Evolutionary conservation across 2,797 vertebrate species (phyloP).

Genomic region (Coluber constrictor): DNA sequence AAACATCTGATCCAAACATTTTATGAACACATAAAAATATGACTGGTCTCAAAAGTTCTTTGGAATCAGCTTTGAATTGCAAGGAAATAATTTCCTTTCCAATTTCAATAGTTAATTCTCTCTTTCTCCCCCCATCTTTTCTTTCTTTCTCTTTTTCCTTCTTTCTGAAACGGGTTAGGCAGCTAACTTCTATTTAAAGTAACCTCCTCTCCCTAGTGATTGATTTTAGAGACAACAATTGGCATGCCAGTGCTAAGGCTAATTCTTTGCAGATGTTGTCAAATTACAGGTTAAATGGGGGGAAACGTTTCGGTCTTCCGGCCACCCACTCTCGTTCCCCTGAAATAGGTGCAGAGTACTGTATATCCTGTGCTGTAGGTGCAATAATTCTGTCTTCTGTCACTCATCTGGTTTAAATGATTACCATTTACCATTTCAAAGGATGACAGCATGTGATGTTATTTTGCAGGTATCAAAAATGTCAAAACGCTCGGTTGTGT

Average conservation of each 20-base stretch:
- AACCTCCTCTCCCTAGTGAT: conserved; percentile 76
- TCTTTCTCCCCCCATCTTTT: conserved; percentile 54
- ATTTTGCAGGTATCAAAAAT: conserved; percentile 71
- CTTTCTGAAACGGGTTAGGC: conserved; percentile 75
- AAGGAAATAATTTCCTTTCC: conserved; percentile 61
- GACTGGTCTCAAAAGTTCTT: neutral
- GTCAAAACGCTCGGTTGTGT: conserved; percentile 63
- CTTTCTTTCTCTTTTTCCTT: conserved; percentile 60
- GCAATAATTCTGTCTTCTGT: conserved; percentile 67
- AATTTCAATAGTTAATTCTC: conserved; percentile 56
- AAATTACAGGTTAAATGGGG: conserved; percentile 82
- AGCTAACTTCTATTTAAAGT: conserved; percentile 82
- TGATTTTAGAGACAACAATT: conserved; percentile 92
- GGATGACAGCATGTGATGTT: conserved; percentile 67
- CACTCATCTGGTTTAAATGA: conserved; percentile 78
- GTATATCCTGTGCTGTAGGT: conserved; percentile 79
- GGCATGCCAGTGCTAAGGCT: conserved; percentile 78
- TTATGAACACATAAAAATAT: neutral
- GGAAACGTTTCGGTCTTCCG: conserved; percentile 75
- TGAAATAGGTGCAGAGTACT: conserved; percentile 79
- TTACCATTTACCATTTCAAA: conserved; percentile 76
- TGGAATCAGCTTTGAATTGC: conserved; percentile 33
- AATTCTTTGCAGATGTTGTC: conserved; percentile 92
- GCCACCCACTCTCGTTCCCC: conserved; percentile 86
- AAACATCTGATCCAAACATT: neutral